These are phyloP conservation scores for Catalaphyllia jardinei DNA, from an alignment of 64 coral and sea anemone species.

Conservation along the genomic window DNA sequence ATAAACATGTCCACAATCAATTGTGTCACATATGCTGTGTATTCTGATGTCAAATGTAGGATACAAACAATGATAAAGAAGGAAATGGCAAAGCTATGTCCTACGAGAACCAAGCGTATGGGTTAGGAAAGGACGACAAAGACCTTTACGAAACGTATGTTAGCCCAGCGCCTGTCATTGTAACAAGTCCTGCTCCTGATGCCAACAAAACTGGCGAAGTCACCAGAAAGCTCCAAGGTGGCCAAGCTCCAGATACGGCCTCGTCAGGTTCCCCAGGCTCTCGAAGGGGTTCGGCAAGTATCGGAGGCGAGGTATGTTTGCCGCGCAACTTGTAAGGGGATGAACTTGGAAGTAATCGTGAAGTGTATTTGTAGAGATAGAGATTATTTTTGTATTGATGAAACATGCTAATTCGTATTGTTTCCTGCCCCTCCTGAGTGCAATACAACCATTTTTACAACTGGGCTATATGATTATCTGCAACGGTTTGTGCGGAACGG, in stretches of 20 bases:
- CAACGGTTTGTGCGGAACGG: no score
- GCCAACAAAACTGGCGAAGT: not conserved
- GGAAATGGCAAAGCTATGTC: not conserved
- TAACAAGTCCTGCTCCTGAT: constrained; percentile 60
- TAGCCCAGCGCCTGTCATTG: constrained; percentile 40
- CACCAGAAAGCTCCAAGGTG: not conserved
- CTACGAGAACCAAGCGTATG: constrained; percentile 1
- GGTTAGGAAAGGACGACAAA: not conserved
- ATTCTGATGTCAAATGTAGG: not conserved
- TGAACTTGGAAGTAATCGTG: not conserved
- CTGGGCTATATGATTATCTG: not conserved
- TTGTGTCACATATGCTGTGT: no score
- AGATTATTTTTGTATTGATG: no score
- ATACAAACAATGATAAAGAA: not conserved
- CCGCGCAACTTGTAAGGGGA: not conserved
- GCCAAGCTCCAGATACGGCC: constrained; percentile 1
- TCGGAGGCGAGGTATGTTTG: constrained; percentile 6
- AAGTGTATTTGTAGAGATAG: no score
- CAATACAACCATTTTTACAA: no score
- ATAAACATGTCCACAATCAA: no score
- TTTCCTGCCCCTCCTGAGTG: no score
- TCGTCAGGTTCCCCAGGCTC: constrained; percentile 22
- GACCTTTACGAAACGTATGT: not conserved
- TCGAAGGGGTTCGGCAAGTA: constrained; percentile 36
- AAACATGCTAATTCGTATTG: no score